Percentiles rank a stretch among this genome's conserved stretches.
Conservation (phyloP, 2,113 vertebrate species). For the Oriolus oriolus region DNA sequence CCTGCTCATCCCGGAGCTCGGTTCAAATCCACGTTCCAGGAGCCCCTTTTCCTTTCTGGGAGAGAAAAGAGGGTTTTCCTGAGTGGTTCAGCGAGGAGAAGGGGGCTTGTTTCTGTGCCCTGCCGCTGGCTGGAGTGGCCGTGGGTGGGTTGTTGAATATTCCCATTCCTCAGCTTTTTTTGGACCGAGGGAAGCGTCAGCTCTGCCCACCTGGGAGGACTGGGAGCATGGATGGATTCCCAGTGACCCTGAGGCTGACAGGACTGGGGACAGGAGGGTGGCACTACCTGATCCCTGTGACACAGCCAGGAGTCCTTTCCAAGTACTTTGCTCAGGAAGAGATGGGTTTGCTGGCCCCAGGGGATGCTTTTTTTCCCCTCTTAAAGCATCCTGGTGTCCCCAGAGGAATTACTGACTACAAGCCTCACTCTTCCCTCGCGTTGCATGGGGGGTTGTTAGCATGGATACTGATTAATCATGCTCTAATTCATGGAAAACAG, state of each 20-base stretch:
- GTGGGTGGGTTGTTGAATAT: fast-evolving
- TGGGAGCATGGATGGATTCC: not conserved
- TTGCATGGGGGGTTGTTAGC: not conserved
- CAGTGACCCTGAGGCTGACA: not conserved
- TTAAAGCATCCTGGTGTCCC: not conserved
- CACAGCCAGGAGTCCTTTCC: not conserved
- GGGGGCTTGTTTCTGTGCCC: not conserved
- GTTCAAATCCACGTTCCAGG: not conserved
- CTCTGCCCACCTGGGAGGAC: not conserved
- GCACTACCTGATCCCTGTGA: not conserved
- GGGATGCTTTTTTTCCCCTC: not conserved
- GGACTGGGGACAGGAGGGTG: not conserved
- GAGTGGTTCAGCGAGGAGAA: fast-evolving
- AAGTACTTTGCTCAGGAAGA: not conserved
- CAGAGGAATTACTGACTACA: not conserved
- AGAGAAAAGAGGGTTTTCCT: not conserved
- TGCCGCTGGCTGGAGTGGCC: fast-evolving
- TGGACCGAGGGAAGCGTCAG: fast-evolving
- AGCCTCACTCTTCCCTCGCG: not conserved
- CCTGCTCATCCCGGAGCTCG: not conserved
- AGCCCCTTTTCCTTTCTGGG: not conserved
- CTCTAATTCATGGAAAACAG: conserved; percentile 17
- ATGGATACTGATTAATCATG: conserved; percentile 20
- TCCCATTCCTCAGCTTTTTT: not conserved
- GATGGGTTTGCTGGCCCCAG: not conserved